phyloP scores from a whole-genome alignment of 2,888 invertebrate species.

The Scotopteryx bipunctaria region DNA sequence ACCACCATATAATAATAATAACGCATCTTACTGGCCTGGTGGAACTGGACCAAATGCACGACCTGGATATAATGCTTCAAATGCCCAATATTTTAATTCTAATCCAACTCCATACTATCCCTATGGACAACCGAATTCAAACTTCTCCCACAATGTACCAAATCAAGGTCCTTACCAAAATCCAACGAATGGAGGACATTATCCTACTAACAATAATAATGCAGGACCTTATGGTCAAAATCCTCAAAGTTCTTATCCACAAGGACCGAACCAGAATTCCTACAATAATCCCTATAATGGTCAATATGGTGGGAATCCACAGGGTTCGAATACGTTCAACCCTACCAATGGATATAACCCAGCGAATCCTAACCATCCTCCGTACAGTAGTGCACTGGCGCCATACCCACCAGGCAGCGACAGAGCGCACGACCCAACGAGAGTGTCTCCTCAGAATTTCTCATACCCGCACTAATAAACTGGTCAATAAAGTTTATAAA shows the following conservation, averaged over 20 bases:
- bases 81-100: constrained; percentile 26
- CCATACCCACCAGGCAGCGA: constrained; percentile 37
- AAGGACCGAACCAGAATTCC: constrained; percentile 7
- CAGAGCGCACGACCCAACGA: constrained; percentile 44
- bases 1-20: constrained; percentile 21
- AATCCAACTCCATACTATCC: constrained; percentile 24
- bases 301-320: constrained; percentile 15
- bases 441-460: constrained; percentile 45
- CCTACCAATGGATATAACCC: constrained; percentile 33
- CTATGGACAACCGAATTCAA: constrained; percentile 28
- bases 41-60: constrained; percentile 23
- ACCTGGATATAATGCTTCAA: constrained; percentile 22
- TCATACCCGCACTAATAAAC: constrained; percentile 33
- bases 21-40: constrained; percentile 19
- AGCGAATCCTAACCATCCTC: constrained; percentile 36
- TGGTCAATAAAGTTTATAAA: constrained; percentile 11
- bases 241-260: constrained; percentile 13
- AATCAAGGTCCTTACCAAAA: constrained; percentile 14
- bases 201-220: constrained; percentile 12
- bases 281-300: constrained; percentile 13
- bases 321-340: constrained; percentile 28
- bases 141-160: constrained; percentile 21
- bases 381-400: constrained; percentile 29
- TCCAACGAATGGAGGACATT: constrained; percentile 10
- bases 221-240: constrained; percentile 18